Percentiles rank a stretch among this genome's conserved stretches.
These are phyloP conservation scores for Coluber constrictor DNA, from an alignment of 2,797 vertebrate species.

Conservation along the genomic window DNA sequence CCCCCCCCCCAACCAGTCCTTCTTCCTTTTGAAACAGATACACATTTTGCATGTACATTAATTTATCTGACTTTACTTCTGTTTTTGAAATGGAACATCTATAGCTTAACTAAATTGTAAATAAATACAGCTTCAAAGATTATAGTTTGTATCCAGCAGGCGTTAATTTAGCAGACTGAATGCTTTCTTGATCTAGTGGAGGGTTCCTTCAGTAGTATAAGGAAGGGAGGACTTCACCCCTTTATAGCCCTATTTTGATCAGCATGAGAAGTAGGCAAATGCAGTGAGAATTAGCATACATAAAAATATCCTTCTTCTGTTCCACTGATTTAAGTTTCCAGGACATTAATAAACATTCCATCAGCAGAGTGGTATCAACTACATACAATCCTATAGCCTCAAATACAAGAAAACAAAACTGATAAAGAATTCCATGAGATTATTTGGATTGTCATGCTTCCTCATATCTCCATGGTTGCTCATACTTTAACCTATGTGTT, in stretches of 20 bases:
- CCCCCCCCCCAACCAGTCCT: constrained; percentile 38
- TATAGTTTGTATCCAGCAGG: constrained; percentile 1
- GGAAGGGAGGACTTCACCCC: not conserved
- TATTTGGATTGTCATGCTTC: too few relatives aligned
- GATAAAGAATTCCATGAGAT: not conserved
- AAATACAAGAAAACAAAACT: constrained; percentile 16
- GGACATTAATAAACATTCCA: not conserved
- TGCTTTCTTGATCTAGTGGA: not conserved
- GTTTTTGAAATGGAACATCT: constrained; percentile 53
- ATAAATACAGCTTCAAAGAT: constrained; percentile 66
- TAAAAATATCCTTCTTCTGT: not conserved
- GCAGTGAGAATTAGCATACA: not conserved
- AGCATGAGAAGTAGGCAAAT: not conserved
- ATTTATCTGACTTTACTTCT: constrained; percentile 45
- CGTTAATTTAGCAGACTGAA: not conserved
- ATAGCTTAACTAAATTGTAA: constrained; percentile 62
- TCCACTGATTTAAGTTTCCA: not conserved
- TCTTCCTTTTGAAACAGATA: constrained; percentile 36
- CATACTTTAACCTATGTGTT: not conserved
- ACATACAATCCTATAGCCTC: constrained; percentile 40
- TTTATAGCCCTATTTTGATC: not conserved
- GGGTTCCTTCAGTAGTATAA: not conserved
- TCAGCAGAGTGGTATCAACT: not conserved
- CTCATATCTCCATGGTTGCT: too few relatives aligned
- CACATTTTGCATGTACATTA: constrained; percentile 20